Conservation (phyloP, 2,888 invertebrate species). For the Troides aeacus region DNA sequence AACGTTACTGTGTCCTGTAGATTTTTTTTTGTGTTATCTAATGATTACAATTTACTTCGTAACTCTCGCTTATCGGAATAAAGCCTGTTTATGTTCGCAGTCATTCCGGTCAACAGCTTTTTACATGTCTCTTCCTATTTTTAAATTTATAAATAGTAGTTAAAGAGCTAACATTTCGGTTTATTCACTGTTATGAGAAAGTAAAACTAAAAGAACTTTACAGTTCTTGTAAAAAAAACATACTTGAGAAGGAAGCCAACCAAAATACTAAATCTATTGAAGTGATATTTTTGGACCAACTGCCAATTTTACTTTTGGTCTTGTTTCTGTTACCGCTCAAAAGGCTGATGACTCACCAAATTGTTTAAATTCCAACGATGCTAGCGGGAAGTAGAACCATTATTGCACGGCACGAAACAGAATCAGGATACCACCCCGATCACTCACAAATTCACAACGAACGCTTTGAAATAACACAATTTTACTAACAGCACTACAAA, state of each 20-base stretch:
- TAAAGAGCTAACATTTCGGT: neutral
- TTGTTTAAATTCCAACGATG: conserved; percentile 76
- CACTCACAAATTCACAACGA: conserved; percentile 60
- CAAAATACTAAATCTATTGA: conserved; percentile 22
- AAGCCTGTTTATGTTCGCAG: conserved; percentile 8
- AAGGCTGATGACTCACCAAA: conserved; percentile 75
- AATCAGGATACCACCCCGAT: conserved; percentile 71
- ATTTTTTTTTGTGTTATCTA: conserved; percentile 3
- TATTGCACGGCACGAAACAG: conserved; percentile 65
- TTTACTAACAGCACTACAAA: conserved; percentile 37
- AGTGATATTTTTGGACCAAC: conserved; percentile 34
- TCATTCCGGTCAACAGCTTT: neutral
- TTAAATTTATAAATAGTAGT: neutral
- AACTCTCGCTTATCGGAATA: conserved; percentile 7
- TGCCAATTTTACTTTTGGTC: conserved; percentile 14
- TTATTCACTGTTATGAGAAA: conserved; percentile 1
- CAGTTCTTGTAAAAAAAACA: conserved; percentile 17
- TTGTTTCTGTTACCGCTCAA: conserved; percentile 37
- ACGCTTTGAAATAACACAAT: conserved; percentile 58
- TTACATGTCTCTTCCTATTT: neutral
- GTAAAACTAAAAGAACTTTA: neutral
- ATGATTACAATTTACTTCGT: conserved; percentile 4
- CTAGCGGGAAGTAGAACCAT: conserved; percentile 72
- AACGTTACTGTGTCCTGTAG: neutral
- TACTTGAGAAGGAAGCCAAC: conserved; percentile 6